Evolutionary conservation across 37 sponge, comb jelly and placozoan genomes (phyloP).

Genomic region (Ianthella basta): DNA sequence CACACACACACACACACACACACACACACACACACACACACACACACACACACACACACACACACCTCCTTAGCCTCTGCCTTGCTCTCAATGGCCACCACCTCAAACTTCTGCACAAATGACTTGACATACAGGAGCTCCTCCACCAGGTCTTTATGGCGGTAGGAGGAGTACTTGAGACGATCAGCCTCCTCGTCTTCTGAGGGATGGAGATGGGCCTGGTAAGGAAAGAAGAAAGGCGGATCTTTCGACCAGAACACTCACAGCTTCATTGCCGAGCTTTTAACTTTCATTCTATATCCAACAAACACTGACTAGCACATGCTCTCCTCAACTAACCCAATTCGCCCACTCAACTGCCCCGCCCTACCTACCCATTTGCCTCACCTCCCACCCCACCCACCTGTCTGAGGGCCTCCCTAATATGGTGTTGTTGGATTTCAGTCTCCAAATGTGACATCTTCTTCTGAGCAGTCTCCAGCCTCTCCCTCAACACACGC

Average conservation of each 20-base stretch:
- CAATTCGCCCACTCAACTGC: background rate
- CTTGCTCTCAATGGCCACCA: background rate
- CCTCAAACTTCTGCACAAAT: background rate
- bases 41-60: constrained; percentile 28
- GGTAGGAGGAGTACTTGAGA: background rate
- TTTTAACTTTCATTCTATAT: background rate
- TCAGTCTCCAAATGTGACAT: constrained; percentile 5
- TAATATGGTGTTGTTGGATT: background rate
- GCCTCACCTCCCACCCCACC: background rate
- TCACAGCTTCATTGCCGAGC: too few relatives aligned
- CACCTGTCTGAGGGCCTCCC: background rate
- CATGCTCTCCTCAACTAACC: background rate
- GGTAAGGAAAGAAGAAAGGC: too few relatives aligned
- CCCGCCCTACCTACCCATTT: too few relatives aligned
- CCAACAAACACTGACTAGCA: background rate
- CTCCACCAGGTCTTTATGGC: background rate
- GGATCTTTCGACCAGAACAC: too few relatives aligned
- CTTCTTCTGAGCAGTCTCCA: background rate
- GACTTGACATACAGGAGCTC: background rate
- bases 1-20: too few relatives aligned
- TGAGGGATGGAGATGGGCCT: background rate
- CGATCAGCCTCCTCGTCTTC: background rate
- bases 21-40: too few relatives aligned
- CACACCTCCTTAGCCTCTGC: background rate
- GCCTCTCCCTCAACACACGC: background rate